These are phyloP conservation scores for Rhagophthalmus giganteus DNA, from an alignment of 2,888 invertebrate species.

Conservation along the genomic window DNA sequence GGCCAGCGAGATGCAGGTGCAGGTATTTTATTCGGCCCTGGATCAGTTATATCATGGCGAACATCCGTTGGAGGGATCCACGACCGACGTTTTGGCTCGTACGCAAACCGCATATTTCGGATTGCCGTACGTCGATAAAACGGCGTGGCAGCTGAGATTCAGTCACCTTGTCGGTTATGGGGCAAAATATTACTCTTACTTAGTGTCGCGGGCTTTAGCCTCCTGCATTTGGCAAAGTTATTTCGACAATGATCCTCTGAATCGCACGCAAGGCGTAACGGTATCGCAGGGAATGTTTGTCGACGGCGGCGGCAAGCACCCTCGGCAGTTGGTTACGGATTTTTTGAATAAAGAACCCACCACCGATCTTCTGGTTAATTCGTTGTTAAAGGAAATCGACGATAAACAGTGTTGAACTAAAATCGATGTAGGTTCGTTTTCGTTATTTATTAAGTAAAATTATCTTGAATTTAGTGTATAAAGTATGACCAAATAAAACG, in stretches of 20 bases:
- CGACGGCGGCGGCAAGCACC: constrained; percentile 87
- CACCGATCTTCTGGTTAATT: constrained; percentile 74
- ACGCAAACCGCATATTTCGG: constrained; percentile 84
- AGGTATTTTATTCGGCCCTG: constrained; percentile 81
- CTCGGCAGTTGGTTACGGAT: constrained; percentile 74
- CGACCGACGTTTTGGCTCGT: constrained; percentile 74
- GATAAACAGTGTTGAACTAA: constrained; percentile 40
- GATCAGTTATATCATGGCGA: constrained; percentile 87
- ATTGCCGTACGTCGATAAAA: constrained; percentile 83
- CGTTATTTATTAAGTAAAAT: too few species aligned
- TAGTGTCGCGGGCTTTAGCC: constrained; percentile 91
- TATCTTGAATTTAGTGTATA: too few species aligned
- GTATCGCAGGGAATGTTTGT: constrained; percentile 77
- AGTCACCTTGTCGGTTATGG: constrained; percentile 97
- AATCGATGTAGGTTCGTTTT: too few species aligned
- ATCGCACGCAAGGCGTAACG: constrained; percentile 74
- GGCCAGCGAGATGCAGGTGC: constrained; percentile 80
- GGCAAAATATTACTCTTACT: constrained; percentile 97
- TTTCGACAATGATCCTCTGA: constrained; percentile 78
- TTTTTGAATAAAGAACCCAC: constrained; percentile 78
- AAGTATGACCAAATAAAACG: too few species aligned
- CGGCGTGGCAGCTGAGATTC: constrained; percentile 96
- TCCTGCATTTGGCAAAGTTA: constrained; percentile 90
- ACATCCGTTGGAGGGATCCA: constrained; percentile 59
- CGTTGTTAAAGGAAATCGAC: constrained; percentile 77